Evolutionary conservation across 2,113 vertebrate genomes (phyloP).

Genomic region (Chroicocephalus ridibundus): DNA sequence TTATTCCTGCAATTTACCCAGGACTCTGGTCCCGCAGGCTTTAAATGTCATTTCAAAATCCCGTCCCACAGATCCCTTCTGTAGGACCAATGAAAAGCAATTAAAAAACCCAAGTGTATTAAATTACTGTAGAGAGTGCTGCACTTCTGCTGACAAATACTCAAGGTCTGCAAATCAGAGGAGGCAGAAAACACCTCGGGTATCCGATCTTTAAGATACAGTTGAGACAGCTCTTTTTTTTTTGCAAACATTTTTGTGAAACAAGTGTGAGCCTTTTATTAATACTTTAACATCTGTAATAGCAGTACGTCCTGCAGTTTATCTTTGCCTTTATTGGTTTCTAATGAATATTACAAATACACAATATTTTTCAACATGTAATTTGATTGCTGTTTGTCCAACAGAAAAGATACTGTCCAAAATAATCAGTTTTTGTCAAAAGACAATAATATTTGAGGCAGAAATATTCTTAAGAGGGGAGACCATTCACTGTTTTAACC

Average conservation of each 20-base stretch:
- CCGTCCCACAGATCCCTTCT: not conserved
- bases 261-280: not conserved
- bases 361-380: not conserved
- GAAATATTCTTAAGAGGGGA: not conserved
- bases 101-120: not conserved
- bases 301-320: not conserved
- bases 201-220: not conserved
- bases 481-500: not conserved
- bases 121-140: not conserved
- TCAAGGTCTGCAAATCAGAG: not conserved
- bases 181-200: not conserved
- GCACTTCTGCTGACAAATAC: not conserved
- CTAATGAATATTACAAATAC: not conserved
- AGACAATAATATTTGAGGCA: not conserved
- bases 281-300: not conserved
- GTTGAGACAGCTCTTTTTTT: not conserved
- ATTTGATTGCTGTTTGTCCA: not conserved
- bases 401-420: not conserved
- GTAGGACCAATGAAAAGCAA: not conserved
- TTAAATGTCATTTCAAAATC: not conserved
- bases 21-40: not conserved
- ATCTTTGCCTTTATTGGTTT: not conserved
- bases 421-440: not conserved
- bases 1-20: not conserved
- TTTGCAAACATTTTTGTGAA: not conserved